Percentiles rank a stretch among this genome's conserved stretches.
Evolutionary conservation across 2,113 vertebrate genomes (phyloP).

Genomic region (Cyphomyrus plagiostoma): DNA sequence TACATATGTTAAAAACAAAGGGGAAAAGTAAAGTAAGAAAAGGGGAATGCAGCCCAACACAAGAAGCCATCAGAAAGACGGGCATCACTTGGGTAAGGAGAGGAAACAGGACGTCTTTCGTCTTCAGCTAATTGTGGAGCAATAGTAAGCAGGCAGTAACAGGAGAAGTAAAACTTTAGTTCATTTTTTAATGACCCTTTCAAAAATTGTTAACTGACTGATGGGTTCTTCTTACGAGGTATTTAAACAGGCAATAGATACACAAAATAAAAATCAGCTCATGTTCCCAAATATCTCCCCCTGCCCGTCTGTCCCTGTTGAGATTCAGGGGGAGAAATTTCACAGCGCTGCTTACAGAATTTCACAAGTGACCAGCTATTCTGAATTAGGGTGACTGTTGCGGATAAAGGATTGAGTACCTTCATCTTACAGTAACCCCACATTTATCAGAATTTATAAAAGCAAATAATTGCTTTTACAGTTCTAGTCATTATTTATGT

Average conservation of each 20-base stretch:
- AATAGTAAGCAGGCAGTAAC: slow-evolving; percentile 45
- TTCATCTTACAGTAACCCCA: not conserved
- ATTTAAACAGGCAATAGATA: slow-evolving; percentile 21
- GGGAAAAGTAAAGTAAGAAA: slow-evolving; percentile 39
- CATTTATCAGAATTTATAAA: not conserved
- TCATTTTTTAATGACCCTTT: slow-evolving; percentile 37
- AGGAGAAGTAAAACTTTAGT: slow-evolving; percentile 47
- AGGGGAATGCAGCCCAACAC: slow-evolving; percentile 28
- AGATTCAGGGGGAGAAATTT: not conserved
- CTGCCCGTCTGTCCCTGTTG: not conserved
- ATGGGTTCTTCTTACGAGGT: slow-evolving; percentile 18
- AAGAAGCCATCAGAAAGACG: slow-evolving; percentile 62
- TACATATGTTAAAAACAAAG: slow-evolving; percentile 59
- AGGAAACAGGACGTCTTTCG: slow-evolving; percentile 50
- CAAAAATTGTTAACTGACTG: slow-evolving; percentile 4
- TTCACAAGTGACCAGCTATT: not conserved
- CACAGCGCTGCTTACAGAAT: not conserved
- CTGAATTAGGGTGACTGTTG: not conserved
- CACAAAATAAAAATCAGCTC: not conserved
- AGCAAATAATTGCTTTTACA: not conserved
- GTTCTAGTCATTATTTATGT: not conserved
- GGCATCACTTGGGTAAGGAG: slow-evolving; percentile 35
- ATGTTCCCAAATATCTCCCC: not conserved
- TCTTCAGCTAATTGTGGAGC: slow-evolving; percentile 58
- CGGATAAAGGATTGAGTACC: not conserved